These are phyloP conservation scores for Falco punctatus DNA, from an alignment of 2,113 vertebrate genomes.

Conservation along the genomic window DNA sequence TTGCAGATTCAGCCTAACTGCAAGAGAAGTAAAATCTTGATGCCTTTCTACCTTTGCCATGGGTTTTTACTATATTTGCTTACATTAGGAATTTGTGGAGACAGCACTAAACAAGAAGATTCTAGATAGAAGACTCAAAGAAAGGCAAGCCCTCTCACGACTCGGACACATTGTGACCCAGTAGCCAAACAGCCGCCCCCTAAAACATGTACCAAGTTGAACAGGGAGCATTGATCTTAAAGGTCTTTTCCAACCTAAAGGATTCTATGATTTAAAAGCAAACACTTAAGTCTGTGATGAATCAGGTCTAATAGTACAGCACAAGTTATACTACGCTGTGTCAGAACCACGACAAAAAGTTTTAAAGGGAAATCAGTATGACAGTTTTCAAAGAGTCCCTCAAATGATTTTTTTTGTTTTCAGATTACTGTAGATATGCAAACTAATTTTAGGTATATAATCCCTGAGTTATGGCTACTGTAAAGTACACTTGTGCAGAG, in stretches of 20 bases:
- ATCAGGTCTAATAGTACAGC: neutral
- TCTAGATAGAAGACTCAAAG: neutral
- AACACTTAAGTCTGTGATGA: neutral
- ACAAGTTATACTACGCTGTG: neutral
- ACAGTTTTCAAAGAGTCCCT: neutral
- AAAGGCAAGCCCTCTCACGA: neutral
- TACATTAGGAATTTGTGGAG: neutral
- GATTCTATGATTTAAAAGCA: neutral
- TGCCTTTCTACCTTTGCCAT: neutral
- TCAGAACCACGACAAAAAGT: neutral
- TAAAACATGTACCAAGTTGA: neutral
- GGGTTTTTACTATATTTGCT: neutral
- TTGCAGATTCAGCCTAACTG: neutral
- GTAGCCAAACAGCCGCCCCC: neutral
- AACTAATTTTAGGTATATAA: neutral
- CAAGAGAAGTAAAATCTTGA: neutral
- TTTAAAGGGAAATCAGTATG: neutral
- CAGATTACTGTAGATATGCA: neutral
- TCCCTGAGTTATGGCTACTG: neutral
- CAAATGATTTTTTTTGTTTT: neutral
- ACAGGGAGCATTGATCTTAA: neutral
- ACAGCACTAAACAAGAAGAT: neutral
- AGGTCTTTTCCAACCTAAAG: too few species aligned
- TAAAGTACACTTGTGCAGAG: neutral
- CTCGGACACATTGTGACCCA: neutral